phyloP scores from a whole-genome alignment of 2,113 vertebrate genomes.

The Lucifuga dentata region DNA sequence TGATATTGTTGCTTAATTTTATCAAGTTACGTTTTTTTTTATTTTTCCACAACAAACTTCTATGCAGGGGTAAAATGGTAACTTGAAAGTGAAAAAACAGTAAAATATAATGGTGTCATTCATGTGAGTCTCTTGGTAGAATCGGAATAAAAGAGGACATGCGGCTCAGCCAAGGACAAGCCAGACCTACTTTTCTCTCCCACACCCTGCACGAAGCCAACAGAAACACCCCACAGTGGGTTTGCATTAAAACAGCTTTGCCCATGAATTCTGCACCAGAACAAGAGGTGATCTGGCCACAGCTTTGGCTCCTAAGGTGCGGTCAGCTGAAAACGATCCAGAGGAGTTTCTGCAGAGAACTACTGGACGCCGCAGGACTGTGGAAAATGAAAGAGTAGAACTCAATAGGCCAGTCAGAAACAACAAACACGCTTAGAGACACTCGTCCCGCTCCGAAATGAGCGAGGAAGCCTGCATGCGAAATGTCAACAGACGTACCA shows the following conservation, averaged over 20 bases:
- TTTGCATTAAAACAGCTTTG: slow-evolving; percentile 48
- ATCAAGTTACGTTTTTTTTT: too few species aligned
- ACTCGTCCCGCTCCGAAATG: neutral
- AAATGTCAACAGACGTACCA: slow-evolving; percentile 31
- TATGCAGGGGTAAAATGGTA: neutral
- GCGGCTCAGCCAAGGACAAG: slow-evolving; percentile 30
- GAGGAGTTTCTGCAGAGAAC: slow-evolving; percentile 25
- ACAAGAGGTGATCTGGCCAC: slow-evolving; percentile 38
- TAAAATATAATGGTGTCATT: too few species aligned
- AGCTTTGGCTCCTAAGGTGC: slow-evolving; percentile 38
- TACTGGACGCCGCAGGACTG: slow-evolving; percentile 37
- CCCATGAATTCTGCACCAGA: slow-evolving; percentile 24
- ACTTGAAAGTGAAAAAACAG: too few species aligned
- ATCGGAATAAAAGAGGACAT: slow-evolving; percentile 15
- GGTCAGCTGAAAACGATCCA: slow-evolving; percentile 30
- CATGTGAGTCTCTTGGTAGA: too few species aligned
- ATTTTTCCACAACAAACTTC: neutral
- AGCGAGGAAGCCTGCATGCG: slow-evolving; percentile 11
- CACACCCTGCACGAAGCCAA: slow-evolving; percentile 27
- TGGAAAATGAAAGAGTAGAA: slow-evolving; percentile 55
- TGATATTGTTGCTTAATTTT: neutral
- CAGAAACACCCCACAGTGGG: slow-evolving; percentile 37
- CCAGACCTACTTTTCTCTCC: slow-evolving; percentile 20
- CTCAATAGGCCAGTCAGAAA: slow-evolving; percentile 23
- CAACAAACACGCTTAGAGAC: slow-evolving; percentile 22